Evolutionary conservation across 2,888 invertebrate genomes (phyloP), one percentile per base, ranked within the genome.

Genomic region (Acrocyrtus sp.): DNA sequence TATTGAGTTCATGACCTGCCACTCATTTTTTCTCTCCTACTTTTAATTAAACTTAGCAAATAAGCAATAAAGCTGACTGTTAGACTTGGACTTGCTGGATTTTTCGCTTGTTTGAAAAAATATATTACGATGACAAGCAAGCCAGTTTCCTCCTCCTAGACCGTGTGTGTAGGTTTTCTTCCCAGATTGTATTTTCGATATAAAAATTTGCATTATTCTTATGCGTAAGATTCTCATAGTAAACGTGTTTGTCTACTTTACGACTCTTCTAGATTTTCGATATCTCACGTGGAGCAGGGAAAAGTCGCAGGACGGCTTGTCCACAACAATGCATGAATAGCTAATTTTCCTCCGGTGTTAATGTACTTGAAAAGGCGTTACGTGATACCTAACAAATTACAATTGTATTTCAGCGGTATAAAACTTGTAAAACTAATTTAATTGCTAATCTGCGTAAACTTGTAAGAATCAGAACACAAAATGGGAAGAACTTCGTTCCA

Each of bases 1-100:
- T 45, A 45, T 19, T 56, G 47, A 60, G 68, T 68, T 68, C 68
- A 68, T 68, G 68, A 68, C 68, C 68, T 45, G 68, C 26, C 60
- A 60, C 68, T 68, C 68, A 45, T 60, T 39, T 68, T 63, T 43
- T 43, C 19, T 34, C 34, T 34, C 41, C 45, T 15, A 29, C 21
- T 68, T 34, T 68, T 68, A 60, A 68, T 67, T 67, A 67, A 34
- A 34, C 34, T 34, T 5, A 8, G 34, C 34, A 34, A 45, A 19
- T 34, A 34, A 12, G n/a, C 45, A 45, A 6, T 39, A 12, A 6
- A 39, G 39, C 39, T 10, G 19, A 19, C n/a, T 22, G 53, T 26
- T 12, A 34, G 34, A n/a, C n/a, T n/a, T n/a, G n/a, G n/a, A n/a
- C n/a, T n/a, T n/a, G n/a, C 34, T 34, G 34, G 34, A 34, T 5